Evolutionary conservation across 2,797 vertebrate species (phyloP), one percentile per base, ranked within the genome.

Genomic region (Myioborus melanocephalus): DNA sequence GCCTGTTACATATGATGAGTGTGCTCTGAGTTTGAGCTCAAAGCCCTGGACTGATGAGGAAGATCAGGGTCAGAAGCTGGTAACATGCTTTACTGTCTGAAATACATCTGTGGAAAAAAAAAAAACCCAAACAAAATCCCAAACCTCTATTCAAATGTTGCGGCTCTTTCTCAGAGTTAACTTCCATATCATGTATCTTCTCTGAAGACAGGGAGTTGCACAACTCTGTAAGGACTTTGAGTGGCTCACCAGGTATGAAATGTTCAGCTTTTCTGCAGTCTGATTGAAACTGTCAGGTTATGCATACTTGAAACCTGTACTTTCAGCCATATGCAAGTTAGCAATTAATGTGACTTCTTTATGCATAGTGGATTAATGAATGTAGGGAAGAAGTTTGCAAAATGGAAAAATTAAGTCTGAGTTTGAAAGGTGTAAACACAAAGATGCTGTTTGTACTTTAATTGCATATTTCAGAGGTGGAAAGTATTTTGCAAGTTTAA

Each of bases 121-220:
- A 9, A 19, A 6, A 2, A 1, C 4, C 16, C 22, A 13, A 83
- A 14, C 19, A 55, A 85, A n/a, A 1, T 14, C 4, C 8, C 6
- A 35, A 28, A 4, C 8, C 11, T 83, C 12, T 60, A 2, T 64
- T 84, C 32, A 41, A 73, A 23, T 32, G 5, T 26, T 75, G 30
- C 75, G 49, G 10, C 9, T 34, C 6, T 5, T 56, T 75, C 88
- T 63, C 56, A 56, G 41, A 60, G 37, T 77, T 49, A 32, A 14
- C 10, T 50, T 68, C 35, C 8, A 3, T 28, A 41, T 10, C 8
- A 2, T 7, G 3, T 50, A 14, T 56, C 26, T 34, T 72, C 18
- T 65, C 30, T 69, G 52, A 55, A 41, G n/a, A 34, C 24, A 21
- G 44, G 7, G 47, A 55, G 5, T 39, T 64, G 19, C 52, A 8